phyloP scores from a whole-genome alignment of 2,888 invertebrate genomes.

The Drosophila pegasa region DNA sequence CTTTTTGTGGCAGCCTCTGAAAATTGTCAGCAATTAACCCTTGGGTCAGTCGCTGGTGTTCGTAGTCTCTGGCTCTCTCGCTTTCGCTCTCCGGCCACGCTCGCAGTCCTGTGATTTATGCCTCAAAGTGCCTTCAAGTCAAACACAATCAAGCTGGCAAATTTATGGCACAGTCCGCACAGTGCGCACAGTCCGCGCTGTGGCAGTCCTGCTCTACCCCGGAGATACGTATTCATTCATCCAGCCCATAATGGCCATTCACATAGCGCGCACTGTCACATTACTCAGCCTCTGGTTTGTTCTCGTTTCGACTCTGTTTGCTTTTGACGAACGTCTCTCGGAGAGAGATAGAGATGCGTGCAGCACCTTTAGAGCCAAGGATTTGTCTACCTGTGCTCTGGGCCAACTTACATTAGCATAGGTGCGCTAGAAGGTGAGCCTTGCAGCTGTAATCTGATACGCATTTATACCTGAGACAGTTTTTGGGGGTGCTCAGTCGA shows the following conservation, averaged over 20 bases:
- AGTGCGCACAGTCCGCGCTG: constrained; percentile 20
- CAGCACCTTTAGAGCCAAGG: constrained; percentile 1
- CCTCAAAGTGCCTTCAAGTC: constrained; percentile 69
- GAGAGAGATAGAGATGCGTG: constrained; percentile 9
- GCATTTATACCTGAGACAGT: constrained; percentile 5
- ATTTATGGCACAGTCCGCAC: constrained; percentile 47
- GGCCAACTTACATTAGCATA: constrained; percentile 38
- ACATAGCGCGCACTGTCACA: constrained; percentile 51
- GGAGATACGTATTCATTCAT: constrained; percentile 50
- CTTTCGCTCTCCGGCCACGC: constrained; percentile 31
- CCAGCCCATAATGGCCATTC: constrained; percentile 45
- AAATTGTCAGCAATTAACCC: constrained; percentile 79
- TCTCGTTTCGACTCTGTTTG: constrained; percentile 39
- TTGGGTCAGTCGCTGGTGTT: constrained; percentile 55
- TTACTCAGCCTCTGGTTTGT: constrained; percentile 47
- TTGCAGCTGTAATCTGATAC: not conserved
- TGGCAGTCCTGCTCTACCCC: constrained; percentile 10
- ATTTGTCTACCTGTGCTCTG: constrained; percentile 33
- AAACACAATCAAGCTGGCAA: constrained; percentile 68
- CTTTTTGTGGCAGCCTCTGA: constrained; percentile 32
- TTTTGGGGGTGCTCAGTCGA: not conserved
- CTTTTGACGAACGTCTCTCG: constrained; percentile 29
- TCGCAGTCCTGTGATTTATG: constrained; percentile 71
- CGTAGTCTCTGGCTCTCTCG: constrained; percentile 7
- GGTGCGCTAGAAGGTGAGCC: constrained; percentile 4